Conservation (phyloP, 1,140 invertebrate species). For the Calosoma granatense region DNA sequence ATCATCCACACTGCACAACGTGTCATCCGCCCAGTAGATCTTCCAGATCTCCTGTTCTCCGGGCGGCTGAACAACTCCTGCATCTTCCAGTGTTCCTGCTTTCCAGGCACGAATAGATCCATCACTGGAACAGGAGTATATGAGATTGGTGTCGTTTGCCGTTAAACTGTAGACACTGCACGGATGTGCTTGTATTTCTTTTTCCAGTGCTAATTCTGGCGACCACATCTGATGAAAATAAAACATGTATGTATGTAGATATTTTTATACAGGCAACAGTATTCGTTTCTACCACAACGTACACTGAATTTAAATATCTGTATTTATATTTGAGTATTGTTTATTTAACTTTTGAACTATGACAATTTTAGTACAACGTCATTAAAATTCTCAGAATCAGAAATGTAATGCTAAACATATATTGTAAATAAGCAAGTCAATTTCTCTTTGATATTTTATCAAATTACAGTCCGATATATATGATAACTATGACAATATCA, state of each 20-base stretch:
- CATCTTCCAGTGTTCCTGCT: constrained; percentile 27
- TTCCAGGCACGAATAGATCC: constrained; percentile 36
- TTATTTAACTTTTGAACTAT: constrained; percentile 4
- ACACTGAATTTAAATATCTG: not conserved
- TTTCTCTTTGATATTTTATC: no score
- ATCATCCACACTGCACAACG: constrained; percentile 35
- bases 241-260: constrained; percentile 12
- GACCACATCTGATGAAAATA: constrained; percentile 33
- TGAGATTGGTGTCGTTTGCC: constrained; percentile 27
- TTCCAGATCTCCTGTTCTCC: constrained; percentile 31
- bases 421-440: no score
- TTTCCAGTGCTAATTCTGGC: constrained; percentile 32
- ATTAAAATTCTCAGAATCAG: no score
- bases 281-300: not conserved
- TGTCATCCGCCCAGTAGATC: constrained; percentile 26
- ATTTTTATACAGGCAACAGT: no score
- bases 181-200: constrained; percentile 35
- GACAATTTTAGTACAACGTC: no score
- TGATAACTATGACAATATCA: no score
- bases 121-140: constrained; percentile 39
- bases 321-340: constrained; percentile 6
- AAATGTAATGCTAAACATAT: no score
- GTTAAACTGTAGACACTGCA: constrained; percentile 34
- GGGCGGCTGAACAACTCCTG: constrained; percentile 23
- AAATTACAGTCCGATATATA: no score